Percentiles rank a stretch among this genome's conserved stretches.
phyloP scores from a whole-genome alignment of 2,888 invertebrate species.

The Drosophila vallismaia region DNA sequence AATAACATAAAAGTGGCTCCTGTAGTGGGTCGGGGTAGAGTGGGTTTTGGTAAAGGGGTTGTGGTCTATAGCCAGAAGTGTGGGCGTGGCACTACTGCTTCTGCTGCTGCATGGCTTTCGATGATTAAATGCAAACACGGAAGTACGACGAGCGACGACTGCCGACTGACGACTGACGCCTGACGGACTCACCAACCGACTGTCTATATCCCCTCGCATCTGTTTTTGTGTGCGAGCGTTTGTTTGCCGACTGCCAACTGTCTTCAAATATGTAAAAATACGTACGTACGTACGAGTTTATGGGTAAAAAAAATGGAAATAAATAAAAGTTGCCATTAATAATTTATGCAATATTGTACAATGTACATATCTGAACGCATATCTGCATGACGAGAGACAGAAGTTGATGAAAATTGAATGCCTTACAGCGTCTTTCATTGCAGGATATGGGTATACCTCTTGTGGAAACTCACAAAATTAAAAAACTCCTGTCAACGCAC shows the following conservation, averaged over 20 bases:
- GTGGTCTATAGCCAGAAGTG: conserved; percentile 9
- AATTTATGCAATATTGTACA: conserved; percentile 74
- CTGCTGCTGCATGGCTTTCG: conserved; percentile 70
- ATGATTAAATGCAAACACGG: conserved; percentile 80
- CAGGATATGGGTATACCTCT: conserved; percentile 16
- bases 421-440: conserved; percentile 50
- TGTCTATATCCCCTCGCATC: conserved; percentile 34
- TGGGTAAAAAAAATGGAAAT: conserved; percentile 31
- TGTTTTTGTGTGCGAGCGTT: conserved; percentile 49
- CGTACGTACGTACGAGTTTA: conserved; percentile 3
- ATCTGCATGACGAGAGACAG: conserved; percentile 60
- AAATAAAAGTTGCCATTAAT: conserved; percentile 76
- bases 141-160: conserved; percentile 73
- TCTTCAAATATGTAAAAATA: conserved; percentile 75
- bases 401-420: conserved; percentile 73
- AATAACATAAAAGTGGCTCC: conserved; percentile 26
- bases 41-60: conserved; percentile 9
- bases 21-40: neutral
- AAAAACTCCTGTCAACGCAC: conserved; percentile 71
- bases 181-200: conserved; percentile 45
- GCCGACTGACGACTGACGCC: conserved; percentile 26
- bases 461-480: conserved; percentile 56
- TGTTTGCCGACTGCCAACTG: conserved; percentile 73
- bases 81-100: conserved; percentile 25
- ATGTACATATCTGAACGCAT: conserved; percentile 49